Evolutionary conservation across 2,113 vertebrate genomes (phyloP).

Genomic region (Pygoscelis antarcticus): DNA sequence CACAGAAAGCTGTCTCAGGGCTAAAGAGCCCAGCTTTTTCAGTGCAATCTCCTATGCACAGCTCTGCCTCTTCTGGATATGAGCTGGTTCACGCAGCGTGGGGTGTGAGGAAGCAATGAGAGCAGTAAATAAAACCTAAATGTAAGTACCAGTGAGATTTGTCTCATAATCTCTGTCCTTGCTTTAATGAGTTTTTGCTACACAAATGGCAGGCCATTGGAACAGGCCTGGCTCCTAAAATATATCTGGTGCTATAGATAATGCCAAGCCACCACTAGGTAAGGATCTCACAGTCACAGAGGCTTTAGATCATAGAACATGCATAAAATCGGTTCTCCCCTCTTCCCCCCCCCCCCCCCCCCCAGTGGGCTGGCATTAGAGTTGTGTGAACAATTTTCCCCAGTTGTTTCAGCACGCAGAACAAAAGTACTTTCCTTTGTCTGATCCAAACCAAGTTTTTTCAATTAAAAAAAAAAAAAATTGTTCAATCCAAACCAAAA

Average conservation of each 20-base stretch:
- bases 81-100: not conserved
- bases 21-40: not conserved
- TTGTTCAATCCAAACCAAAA: not conserved
- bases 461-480: not conserved
- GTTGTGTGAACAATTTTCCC: not conserved
- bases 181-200: not conserved
- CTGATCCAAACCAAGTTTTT: not conserved
- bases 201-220: not conserved
- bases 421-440: not conserved
- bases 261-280: not conserved
- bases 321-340: not conserved
- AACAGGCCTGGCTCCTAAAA: not conserved
- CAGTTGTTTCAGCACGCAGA: not conserved
- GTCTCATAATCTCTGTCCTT: not conserved
- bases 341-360: fast-evolving
- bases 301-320: not conserved
- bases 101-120: not conserved
- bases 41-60: not conserved
- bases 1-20: not conserved
- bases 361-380: not conserved
- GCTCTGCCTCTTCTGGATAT: not conserved
- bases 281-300: not conserved
- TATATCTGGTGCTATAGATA: not conserved
- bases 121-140: not conserved
- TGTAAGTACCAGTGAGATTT: not conserved